These are phyloP conservation scores for Rhinichthys osculus DNA, from an alignment of 2,797 vertebrate genomes.

Conservation along the genomic window DNA sequence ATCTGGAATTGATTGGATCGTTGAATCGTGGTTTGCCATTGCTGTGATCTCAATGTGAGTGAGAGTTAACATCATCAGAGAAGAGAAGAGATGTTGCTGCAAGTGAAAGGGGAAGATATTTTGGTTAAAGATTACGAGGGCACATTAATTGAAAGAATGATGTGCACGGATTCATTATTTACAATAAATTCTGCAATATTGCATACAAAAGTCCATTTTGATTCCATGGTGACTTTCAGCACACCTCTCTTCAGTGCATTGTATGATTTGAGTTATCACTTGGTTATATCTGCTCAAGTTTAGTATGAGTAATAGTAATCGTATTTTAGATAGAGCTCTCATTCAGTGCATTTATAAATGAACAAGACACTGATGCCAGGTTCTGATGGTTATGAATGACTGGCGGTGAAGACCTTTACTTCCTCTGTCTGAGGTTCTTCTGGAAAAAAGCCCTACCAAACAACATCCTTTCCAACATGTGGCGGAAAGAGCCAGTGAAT, in stretches of 20 bases:
- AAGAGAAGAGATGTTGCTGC: no score
- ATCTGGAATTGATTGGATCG: neutral
- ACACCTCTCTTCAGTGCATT: neutral
- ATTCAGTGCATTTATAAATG: neutral
- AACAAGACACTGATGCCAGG: neutral
- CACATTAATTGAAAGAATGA: no score
- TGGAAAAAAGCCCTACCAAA: conserved; percentile 19
- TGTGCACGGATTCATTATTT: neutral
- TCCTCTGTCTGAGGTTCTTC: conserved; percentile 11
- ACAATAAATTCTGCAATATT: no score
- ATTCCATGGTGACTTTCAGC: neutral
- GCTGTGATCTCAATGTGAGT: no score
- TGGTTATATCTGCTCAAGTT: neutral
- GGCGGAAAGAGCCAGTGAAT: neutral
- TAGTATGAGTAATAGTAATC: neutral
- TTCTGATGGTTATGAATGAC: conserved; percentile 25
- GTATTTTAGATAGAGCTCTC: neutral
- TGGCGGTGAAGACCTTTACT: conserved; percentile 9
- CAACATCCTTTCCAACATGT: conserved; percentile 16
- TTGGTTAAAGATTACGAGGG: neutral
- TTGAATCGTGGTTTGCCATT: no score
- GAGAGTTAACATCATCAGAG: neutral
- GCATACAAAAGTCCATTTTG: neutral
- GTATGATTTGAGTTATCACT: neutral
- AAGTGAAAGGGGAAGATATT: neutral